Evolutionary conservation across 2,113 vertebrate genomes (phyloP).

Genomic region (Elaphurus davidianus): DNA sequence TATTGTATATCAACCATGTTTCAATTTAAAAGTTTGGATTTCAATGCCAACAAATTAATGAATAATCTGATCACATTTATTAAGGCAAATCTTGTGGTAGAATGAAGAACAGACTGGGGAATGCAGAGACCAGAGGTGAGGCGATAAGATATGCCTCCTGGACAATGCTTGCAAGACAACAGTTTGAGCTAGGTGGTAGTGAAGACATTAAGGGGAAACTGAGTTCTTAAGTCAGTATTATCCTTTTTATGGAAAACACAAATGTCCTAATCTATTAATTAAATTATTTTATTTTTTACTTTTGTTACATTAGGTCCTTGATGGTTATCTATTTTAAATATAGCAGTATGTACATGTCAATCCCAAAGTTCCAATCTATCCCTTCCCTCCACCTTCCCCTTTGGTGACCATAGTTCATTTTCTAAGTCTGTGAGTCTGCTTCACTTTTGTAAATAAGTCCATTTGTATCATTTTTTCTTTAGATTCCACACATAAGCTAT

Average conservation of each 20-base stretch:
- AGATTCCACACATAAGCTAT: neutral
- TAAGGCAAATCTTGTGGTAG: neutral
- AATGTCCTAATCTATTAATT: neutral
- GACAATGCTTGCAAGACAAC: neutral
- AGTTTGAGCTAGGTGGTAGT: neutral
- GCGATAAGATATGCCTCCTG: neutral
- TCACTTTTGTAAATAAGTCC: neutral
- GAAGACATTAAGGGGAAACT: neutral
- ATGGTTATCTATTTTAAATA: neutral
- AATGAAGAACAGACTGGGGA: neutral
- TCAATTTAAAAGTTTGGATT: neutral
- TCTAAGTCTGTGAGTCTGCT: neutral
- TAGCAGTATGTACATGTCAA: neutral
- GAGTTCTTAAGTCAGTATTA: neutral
- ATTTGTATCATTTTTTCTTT: neutral
- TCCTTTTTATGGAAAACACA: neutral
- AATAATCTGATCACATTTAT: neutral
- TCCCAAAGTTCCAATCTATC: neutral
- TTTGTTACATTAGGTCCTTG: neutral
- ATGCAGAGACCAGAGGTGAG: neutral
- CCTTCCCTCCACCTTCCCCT: neutral
- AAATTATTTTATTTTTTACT: neutral
- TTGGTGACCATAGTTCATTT: neutral
- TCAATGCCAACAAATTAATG: neutral
- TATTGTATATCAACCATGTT: neutral